phyloP scores from a whole-genome alignment of 1,140 invertebrate species.

The Zaprionus inermis region DNA sequence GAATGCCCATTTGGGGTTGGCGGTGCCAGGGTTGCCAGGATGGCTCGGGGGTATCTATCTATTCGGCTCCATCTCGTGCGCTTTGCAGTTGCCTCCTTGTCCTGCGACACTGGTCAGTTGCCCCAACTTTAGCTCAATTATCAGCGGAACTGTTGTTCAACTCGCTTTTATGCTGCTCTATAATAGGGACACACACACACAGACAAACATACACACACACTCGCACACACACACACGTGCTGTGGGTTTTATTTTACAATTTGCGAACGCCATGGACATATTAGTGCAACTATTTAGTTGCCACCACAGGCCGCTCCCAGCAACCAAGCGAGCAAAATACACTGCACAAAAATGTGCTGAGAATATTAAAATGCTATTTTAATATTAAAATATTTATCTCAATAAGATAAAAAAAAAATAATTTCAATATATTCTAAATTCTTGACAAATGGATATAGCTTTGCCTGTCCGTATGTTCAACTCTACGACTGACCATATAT shows the following conservation, averaged over 20 bases:
- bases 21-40: slow-evolving; percentile 26
- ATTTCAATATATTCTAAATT: too few species aligned
- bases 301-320: slow-evolving; percentile 29
- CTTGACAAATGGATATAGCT: too few species aligned
- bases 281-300: slow-evolving; percentile 70
- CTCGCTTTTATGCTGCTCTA: background rate
- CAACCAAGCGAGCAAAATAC: slow-evolving; percentile 18
- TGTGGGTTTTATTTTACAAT: slow-evolving; percentile 73
- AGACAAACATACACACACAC: slow-evolving; percentile 25
- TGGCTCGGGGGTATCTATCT: background rate
- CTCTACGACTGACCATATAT: too few species aligned
- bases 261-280: slow-evolving; percentile 54
- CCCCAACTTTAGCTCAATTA: slow-evolving; percentile 66
- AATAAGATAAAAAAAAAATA: too few species aligned
- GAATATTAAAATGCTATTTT: background rate
- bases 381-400: too few species aligned
- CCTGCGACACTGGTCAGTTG: slow-evolving; percentile 36
- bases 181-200: slow-evolving; percentile 24
- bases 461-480: too few species aligned
- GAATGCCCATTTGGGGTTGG: slow-evolving; percentile 75
- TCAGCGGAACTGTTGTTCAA: slow-evolving; percentile 13
- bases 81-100: slow-evolving; percentile 11
- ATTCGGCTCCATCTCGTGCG: slow-evolving; percentile 28
- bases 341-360: slow-evolving; percentile 19
- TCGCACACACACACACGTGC: slow-evolving; percentile 51